These are phyloP conservation scores for Mastacembelus armatus DNA, from an alignment of 2,797 vertebrate species.

Conservation along the genomic window DNA sequence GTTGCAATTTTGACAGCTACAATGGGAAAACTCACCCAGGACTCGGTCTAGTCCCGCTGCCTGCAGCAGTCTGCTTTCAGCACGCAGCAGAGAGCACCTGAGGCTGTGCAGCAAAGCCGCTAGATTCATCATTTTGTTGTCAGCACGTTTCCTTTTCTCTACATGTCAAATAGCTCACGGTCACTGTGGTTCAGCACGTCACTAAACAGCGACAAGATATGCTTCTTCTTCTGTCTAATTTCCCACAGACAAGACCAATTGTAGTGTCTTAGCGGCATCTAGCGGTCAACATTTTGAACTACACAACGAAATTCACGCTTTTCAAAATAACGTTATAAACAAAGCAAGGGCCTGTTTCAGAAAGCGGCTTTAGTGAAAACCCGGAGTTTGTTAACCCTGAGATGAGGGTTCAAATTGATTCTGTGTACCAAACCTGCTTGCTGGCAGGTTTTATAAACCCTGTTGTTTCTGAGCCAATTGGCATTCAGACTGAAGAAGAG, in stretches of 20 bases:
- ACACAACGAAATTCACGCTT: too few relatives aligned
- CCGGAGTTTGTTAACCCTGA: too few relatives aligned
- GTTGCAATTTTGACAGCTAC: too few relatives aligned
- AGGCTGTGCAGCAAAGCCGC: constrained; percentile 71
- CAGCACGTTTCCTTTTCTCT: constrained; percentile 1
- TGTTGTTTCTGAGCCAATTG: too few relatives aligned
- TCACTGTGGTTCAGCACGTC: constrained; percentile 60
- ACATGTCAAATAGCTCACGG: constrained; percentile 73
- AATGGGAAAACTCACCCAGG: constrained; percentile 72
- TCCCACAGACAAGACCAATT: accelerated
- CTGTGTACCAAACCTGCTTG: too few relatives aligned
- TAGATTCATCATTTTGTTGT: constrained; percentile 66
- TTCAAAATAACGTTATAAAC: too few relatives aligned
- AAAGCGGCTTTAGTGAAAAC: too few relatives aligned
- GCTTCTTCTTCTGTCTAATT: constrained; percentile 20
- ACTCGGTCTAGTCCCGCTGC: constrained; percentile 72
- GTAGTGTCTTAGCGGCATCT: background rate
- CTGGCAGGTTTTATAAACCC: too few relatives aligned
- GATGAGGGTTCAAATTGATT: too few relatives aligned
- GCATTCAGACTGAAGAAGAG: too few relatives aligned
- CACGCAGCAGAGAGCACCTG: constrained; percentile 70
- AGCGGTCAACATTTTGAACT: background rate
- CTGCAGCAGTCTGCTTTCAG: constrained; percentile 78
- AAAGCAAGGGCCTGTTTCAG: too few relatives aligned
- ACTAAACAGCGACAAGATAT: constrained; percentile 55